Base-by-base conservation (phyloP, 2,797 vertebrate genomes). In the Sarcoramphus papa region DNA sequence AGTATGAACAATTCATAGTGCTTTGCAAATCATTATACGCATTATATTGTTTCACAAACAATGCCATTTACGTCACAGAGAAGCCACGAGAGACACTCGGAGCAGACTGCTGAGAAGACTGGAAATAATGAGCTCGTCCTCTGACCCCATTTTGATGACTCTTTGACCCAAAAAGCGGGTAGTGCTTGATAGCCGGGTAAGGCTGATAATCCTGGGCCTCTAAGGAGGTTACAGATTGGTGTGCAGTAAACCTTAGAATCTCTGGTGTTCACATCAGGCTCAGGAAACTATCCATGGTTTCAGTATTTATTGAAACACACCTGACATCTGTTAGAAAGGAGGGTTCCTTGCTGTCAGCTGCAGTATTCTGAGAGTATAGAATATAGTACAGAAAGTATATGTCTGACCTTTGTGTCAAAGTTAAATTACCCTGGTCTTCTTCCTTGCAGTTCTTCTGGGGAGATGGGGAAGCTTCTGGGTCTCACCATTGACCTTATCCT, bases 11-110 rank as follows among this genome's bases (percentile, higher is more conserved):
- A 57, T n/a, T 86, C 45, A 23, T 5, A 45, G 40, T 14, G 63
- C 59, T 91, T 87, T 69, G 64, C 35, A 83, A 62, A 85, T 74
- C 70, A 28, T 75, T 88, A 78, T 31, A 65, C 86, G 72, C 45
- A 47, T 87, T 25, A 57, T 21, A 92, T 88, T 90, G 90, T 86
- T 96, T 81, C 79, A 81, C 69, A 75, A 84, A 95, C 94, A 93
- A 85, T 93, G 88, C 56, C 57, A 15, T 75, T 62, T 93, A 54
- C 54, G 43, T 92, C 94, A 90, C 9, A 12, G 80, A 84, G 85
- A 72, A 90, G 65, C 69, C 77, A 53, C 78, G n/a, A 77, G 31
- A n/a, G 45, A 51, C 10, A 14, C 78, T 85, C 10, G 2, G 68
- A 92, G 50, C 90, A 80, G 80, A 67, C n/a, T 79, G 73, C 69